Evolutionary conservation across 2,113 vertebrate genomes (phyloP), one percentile per base, ranked within the genome.

Genomic region (Myodes glareolus): DNA sequence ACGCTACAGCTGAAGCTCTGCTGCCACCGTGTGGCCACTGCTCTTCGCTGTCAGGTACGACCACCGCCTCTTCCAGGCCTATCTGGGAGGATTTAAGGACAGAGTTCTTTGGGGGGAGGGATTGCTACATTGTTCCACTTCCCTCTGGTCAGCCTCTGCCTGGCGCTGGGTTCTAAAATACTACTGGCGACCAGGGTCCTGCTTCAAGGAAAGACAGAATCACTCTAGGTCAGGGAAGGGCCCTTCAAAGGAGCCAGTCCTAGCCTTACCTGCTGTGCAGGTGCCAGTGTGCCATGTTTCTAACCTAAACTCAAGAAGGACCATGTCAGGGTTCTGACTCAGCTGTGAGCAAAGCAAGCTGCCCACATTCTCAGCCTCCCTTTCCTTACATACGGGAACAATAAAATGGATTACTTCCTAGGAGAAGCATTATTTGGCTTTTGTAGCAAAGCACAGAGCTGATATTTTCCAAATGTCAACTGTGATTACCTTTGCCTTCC

Each of bases 1-100:
- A 39, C 77, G 81, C 39, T 0, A 17, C 39, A 52, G 92, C 58
- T 75, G 89, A 77, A 68, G 90, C 77, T 45, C 90, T 94, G 93
- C 97, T 97, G 98, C 98, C 98, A 97, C 94, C 98, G 29, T 89
- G 98, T 98, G 98, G 98, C 5, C 85, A 65, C 13, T 13, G 5
- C n/a, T 58, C 13, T 12, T 21, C 58, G 97, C 17, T 75, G 84
- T 63, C 85, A 55, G 65, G 33, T 29, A 27, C 11, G 8, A 39
- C 42, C 36, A 23, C 85, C 90, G 80, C 42, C 77, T 78, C 78
- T 93, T 70, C 45, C 75, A 31, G 50, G 52, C 3, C n/a, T 14
- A n/a, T 13, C 52, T n/a, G 50, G 65, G 27, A 67, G 6, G 78
- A 39, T 67, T 55, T 23, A 67, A 85, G 88, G 91, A 19, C 19